Evolutionary conservation across 1,140 invertebrate genomes (phyloP).

Genomic region (Drosophila orena): DNA sequence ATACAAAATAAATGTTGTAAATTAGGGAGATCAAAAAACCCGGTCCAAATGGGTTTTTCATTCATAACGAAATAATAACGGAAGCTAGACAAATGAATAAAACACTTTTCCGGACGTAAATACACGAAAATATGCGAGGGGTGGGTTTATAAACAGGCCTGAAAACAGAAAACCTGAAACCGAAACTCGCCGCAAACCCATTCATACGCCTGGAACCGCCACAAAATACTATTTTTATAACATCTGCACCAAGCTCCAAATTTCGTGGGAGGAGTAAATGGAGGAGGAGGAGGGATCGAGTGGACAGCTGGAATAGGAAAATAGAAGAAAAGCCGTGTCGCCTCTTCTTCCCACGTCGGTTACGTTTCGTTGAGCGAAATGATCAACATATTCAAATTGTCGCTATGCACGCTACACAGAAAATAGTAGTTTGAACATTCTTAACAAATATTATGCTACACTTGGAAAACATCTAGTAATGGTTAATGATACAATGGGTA

Average conservation of each 20-base stretch:
- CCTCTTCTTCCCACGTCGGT: constrained; percentile 76
- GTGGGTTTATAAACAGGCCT: constrained; percentile 6
- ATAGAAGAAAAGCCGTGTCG: constrained; percentile 35
- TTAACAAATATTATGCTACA: background rate
- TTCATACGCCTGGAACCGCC: constrained; percentile 57
- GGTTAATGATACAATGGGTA: no score
- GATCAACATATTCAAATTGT: constrained; percentile 71
- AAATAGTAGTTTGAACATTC: background rate
- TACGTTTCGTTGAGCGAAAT: constrained; percentile 78
- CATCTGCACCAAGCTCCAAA: constrained; percentile 46
- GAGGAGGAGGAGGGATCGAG: constrained; percentile 11
- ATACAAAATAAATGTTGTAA: constrained; percentile 70
- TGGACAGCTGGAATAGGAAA: constrained; percentile 60
- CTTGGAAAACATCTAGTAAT: background rate
- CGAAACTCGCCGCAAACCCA: constrained; percentile 40
- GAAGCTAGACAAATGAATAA: constrained; percentile 59
- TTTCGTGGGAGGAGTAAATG: constrained; percentile 12
- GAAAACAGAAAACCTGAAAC: constrained; percentile 12
- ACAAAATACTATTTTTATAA: constrained; percentile 72
- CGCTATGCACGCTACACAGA: constrained; percentile 21
- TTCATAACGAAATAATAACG: constrained; percentile 53
- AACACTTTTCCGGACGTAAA: constrained; percentile 44
- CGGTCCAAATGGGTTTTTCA: constrained; percentile 17
- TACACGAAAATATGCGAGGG: background rate
- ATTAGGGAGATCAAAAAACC: constrained; percentile 44